Evolutionary conservation across 2,888 invertebrate species (phyloP).

Genomic region (Platypus cylindrus): DNA sequence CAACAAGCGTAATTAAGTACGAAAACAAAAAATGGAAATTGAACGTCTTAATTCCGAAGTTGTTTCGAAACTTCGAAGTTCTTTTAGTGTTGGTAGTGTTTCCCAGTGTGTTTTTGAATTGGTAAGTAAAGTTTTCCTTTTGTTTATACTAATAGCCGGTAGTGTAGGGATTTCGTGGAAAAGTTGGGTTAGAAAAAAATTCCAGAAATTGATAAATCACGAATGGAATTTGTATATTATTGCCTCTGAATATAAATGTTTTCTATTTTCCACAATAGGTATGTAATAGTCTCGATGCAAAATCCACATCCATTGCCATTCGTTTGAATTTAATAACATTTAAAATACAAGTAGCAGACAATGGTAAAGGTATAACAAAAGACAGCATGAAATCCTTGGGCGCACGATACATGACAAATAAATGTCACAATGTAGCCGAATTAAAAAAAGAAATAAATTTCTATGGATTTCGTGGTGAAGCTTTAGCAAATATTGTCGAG

Average conservation of each 20-base stretch:
- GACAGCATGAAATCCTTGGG: constrained; percentile 46
- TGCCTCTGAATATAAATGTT: neutral
- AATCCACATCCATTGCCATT: constrained; percentile 55
- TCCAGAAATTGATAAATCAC: too few species aligned
- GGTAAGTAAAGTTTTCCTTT: constrained; percentile 30
- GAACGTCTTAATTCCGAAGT: constrained; percentile 33
- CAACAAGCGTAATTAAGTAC: too few species aligned
- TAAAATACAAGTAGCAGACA: constrained; percentile 63
- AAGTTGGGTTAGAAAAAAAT: too few species aligned
- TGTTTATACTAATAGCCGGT: neutral
- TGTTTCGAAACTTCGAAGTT: constrained; percentile 42
- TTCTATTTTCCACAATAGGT: constrained; percentile 36
- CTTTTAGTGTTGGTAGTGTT: constrained; percentile 42
- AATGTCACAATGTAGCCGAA: constrained; percentile 41
- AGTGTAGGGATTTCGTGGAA: neutral
- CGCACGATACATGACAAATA: constrained; percentile 50
- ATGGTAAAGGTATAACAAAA: constrained; percentile 53
- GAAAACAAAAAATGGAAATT: constrained; percentile 30
- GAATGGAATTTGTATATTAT: too few species aligned
- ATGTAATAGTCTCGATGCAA: constrained; percentile 57
- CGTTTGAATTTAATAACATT: constrained; percentile 47
- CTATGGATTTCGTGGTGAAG: constrained; percentile 59
- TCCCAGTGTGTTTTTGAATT: constrained; percentile 51
- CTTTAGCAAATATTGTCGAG: constrained; percentile 45
- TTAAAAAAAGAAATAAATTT: constrained; percentile 40